Evolutionary conservation across 2,797 vertebrate species (phyloP).

Genomic region (Thripadectes ignobilis): DNA sequence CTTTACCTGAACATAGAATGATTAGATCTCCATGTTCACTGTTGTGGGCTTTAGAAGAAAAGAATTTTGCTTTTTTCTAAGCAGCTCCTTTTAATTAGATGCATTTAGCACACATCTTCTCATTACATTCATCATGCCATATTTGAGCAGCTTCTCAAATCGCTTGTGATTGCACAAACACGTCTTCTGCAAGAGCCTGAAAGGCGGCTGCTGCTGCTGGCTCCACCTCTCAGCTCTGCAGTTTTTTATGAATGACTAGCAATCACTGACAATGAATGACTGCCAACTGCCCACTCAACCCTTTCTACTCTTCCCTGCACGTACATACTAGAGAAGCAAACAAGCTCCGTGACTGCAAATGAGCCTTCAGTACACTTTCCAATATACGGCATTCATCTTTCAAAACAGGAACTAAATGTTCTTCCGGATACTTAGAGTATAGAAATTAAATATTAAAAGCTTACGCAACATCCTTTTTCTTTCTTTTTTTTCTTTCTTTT

Average conservation of each 20-base stretch:
- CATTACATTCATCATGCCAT: conserved; percentile 38
- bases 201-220: conserved; percentile 61
- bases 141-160: conserved; percentile 57
- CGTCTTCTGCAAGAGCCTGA: conserved; percentile 58
- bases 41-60: neutral
- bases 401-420: conserved; percentile 71
- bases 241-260: conserved; percentile 81
- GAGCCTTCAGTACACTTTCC: conserved; percentile 62
- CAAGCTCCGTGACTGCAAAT: conserved; percentile 66
- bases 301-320: conserved; percentile 68
- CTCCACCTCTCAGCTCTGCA: conserved; percentile 69
- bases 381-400: conserved; percentile 61
- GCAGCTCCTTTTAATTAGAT: conserved; percentile 38
- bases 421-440: conserved; percentile 69
- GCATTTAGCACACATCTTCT: conserved; percentile 61
- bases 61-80: conserved; percentile 19
- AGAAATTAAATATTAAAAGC: conserved; percentile 72
- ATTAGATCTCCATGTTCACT: neutral
- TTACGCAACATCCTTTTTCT: conserved; percentile 62
- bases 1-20: neutral
- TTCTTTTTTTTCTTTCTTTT: neutral
- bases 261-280: conserved; percentile 76
- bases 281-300: conserved; percentile 82
- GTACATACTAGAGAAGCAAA: conserved; percentile 64
- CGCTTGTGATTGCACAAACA: conserved; percentile 70